Percentiles rank a stretch among this genome's conserved stretches.
Conservation (phyloP, 2,888 invertebrate species). For the Pammene aurita region DNA sequence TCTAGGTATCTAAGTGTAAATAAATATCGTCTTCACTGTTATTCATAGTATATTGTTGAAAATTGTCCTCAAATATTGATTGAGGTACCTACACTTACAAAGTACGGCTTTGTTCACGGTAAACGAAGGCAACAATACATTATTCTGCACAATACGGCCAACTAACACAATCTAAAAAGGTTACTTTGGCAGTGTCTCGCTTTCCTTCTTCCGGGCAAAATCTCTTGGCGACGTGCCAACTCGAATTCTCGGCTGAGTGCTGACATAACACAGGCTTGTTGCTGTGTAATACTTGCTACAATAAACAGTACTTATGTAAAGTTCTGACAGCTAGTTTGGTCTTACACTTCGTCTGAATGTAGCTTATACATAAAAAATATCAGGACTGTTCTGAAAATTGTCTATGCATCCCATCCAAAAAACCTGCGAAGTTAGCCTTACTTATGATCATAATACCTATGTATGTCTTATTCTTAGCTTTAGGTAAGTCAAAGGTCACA, state of each 20-base stretch:
- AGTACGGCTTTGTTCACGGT: background rate
- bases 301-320: background rate
- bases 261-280: constrained; percentile 2
- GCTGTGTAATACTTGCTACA: background rate
- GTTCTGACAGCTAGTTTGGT: background rate
- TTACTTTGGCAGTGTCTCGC: constrained; percentile 15
- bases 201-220: constrained; percentile 5
- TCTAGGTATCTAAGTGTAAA: too few relatives aligned
- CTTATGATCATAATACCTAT: too few relatives aligned
- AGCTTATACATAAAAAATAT: too few relatives aligned
- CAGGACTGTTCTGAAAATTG: too few relatives aligned
- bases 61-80: too few relatives aligned
- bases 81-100: too few relatives aligned
- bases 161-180: constrained; percentile 6
- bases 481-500: too few relatives aligned
- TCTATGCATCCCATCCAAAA: too few relatives aligned
- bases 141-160: constrained; percentile 5
- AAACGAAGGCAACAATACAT: background rate
- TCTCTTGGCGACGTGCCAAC: constrained; percentile 16
- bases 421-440: too few relatives aligned
- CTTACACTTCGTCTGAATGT: background rate
- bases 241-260: constrained; percentile 4
- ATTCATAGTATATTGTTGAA: too few relatives aligned
- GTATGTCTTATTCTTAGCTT: too few relatives aligned
- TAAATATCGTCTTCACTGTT: too few relatives aligned